phyloP scores from a whole-genome alignment of 2,888 invertebrate genomes.

The Lampropteryx suffumata region DNA sequence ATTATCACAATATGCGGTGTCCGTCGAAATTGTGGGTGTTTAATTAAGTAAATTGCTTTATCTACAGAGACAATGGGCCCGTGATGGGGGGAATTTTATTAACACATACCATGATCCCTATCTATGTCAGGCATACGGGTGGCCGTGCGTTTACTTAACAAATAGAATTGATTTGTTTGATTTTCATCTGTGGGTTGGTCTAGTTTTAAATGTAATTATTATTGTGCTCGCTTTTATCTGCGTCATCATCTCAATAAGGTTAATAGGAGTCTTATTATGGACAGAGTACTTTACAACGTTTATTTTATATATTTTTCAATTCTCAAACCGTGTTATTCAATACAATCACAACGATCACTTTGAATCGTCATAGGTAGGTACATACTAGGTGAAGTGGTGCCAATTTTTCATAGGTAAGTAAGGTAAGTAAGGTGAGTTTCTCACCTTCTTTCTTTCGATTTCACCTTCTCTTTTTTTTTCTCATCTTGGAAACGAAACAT shows the following conservation, averaged over 20 bases:
- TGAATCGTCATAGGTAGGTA: no score
- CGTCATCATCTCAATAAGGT: constrained; percentile 1
- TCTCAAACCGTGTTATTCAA: no score
- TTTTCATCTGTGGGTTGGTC: constrained; percentile 59
- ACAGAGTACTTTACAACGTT: no score
- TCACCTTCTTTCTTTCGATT: no score
- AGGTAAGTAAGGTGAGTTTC: no score
- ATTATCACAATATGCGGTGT: constrained; percentile 60
- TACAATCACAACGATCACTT: no score
- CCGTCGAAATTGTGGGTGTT: constrained; percentile 56
- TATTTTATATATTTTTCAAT: no score
- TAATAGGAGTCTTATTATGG: not conserved
- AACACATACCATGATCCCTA: constrained; percentile 60
- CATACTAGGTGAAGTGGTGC: no score
- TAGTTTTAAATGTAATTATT: constrained; percentile 28
- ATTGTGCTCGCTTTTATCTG: not conserved
- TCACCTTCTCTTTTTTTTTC: no score
- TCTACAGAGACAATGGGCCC: constrained; percentile 73
- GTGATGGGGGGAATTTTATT: constrained; percentile 70
- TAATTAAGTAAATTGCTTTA: constrained; percentile 83
- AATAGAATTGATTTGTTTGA: constrained; percentile 79
- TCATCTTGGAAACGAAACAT: no score
- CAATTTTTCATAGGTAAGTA: no score
- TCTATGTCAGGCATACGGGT: constrained; percentile 69
- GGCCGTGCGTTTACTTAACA: constrained; percentile 66